Evolutionary conservation across 1,140 invertebrate species (phyloP).

Genomic region (Thaumatotibia leucotreta): DNA sequence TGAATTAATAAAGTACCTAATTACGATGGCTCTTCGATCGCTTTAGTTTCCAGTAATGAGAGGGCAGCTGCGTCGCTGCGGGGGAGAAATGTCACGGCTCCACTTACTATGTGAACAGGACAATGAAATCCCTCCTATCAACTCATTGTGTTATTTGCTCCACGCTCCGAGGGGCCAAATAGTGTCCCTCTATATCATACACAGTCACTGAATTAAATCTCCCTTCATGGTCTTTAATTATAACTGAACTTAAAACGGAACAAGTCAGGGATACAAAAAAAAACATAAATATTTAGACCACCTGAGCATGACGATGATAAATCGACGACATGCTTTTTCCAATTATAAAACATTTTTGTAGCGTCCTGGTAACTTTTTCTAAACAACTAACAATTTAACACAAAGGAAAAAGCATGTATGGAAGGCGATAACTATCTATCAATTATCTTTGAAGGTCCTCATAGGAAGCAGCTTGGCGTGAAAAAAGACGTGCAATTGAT

Average conservation of each 20-base stretch:
- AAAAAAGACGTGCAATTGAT: slow-evolving; percentile 25
- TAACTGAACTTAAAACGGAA: not conserved
- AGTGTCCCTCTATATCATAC: not conserved
- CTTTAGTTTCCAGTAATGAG: slow-evolving; percentile 18
- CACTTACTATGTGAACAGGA: slow-evolving; percentile 34
- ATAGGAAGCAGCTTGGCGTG: not conserved
- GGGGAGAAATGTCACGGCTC: slow-evolving; percentile 53
- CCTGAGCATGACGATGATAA: slow-evolving; percentile 8
- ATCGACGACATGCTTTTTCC: not conserved
- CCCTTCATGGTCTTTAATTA: not conserved
- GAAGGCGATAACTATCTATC: not conserved
- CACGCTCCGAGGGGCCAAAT: not conserved
- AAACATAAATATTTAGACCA: slow-evolving; percentile 10
- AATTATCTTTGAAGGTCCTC: not conserved
- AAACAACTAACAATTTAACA: not conserved
- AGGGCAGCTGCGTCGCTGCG: slow-evolving; percentile 45
- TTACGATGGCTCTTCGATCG: slow-evolving; percentile 33
- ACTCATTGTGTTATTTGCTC: slow-evolving; percentile 41
- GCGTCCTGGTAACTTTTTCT: not conserved
- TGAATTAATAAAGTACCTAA: slow-evolving; percentile 7
- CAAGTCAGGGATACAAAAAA: not conserved
- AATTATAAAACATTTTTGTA: not conserved
- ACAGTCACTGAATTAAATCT: slow-evolving; percentile 1
- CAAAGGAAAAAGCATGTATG: not conserved
- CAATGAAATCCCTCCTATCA: slow-evolving; percentile 39